Evolutionary conservation across 2,888 invertebrate genomes (phyloP).

Genomic region (Suillia variegata): DNA sequence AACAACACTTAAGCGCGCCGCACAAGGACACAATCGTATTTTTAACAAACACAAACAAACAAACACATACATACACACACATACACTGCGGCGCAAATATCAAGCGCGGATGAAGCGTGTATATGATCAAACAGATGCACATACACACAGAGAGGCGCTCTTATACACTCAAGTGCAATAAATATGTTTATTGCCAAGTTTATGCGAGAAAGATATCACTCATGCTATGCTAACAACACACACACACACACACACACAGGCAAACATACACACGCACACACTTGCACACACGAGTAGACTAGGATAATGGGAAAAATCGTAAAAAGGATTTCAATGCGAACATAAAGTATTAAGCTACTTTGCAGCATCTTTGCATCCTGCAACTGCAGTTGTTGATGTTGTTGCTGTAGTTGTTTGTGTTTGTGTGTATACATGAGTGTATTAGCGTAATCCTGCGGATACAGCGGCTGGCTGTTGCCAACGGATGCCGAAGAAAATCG

Average conservation of each 20-base stretch:
- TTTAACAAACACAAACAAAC: too few species aligned
- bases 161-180: constrained; percentile 34
- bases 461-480: neutral
- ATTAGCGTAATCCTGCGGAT: constrained; percentile 24
- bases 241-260: neutral
- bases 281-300: neutral
- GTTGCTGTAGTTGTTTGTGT: neutral
- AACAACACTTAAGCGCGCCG: too few species aligned
- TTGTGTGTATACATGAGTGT: constrained; percentile 21
- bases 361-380: constrained; percentile 53
- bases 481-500: constrained; percentile 16
- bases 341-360: constrained; percentile 56
- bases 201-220: constrained; percentile 50
- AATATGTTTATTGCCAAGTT: constrained; percentile 55
- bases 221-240: too few species aligned
- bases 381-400: constrained; percentile 6
- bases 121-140: neutral
- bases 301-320: constrained; percentile 55
- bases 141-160: too few species aligned
- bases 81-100: too few species aligned
- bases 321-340: constrained; percentile 54
- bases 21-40: too few species aligned
- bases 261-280: neutral
- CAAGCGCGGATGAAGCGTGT: neutral
- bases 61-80: too few species aligned